A percentile compares a stretch with the other conserved stretches of the same genome.
Conservation (phyloP, 2,888 invertebrate species). For the Phragmatobia fuliginosa region DNA sequence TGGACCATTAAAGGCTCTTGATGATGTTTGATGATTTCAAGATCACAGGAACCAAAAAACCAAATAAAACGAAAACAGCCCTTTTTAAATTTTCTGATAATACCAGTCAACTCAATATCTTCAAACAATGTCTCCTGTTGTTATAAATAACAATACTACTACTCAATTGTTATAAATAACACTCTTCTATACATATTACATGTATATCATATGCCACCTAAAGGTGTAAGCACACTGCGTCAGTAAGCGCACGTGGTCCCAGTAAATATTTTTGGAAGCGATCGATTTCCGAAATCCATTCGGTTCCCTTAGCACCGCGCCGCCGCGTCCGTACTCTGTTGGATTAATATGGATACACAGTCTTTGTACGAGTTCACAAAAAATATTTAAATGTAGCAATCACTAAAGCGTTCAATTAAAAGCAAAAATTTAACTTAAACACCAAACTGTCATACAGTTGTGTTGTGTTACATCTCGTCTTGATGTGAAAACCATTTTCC, state of each 20-base stretch:
- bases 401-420: not conserved
- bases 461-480: not conserved
- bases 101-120: not conserved
- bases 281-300: constrained; percentile 87
- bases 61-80: not conserved
- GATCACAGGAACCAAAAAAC: not conserved
- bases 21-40: no score
- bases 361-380: constrained; percentile 1
- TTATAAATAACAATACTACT: constrained; percentile 8
- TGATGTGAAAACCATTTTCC: not conserved
- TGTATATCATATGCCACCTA: constrained; percentile 41
- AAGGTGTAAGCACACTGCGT: constrained; percentile 56
- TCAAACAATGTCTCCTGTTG: not conserved
- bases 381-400: not conserved
- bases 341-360: constrained; percentile 61
- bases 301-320: constrained; percentile 75
- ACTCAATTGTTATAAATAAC: constrained; percentile 8
- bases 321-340: constrained; percentile 43
- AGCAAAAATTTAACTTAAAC: not conserved
- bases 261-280: constrained; percentile 86
- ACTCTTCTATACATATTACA: constrained; percentile 16
- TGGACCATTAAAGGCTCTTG: no score
- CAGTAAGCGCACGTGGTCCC: constrained; percentile 79
- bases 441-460: not conserved
- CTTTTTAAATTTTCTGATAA: not conserved